Base-by-base conservation (phyloP, 2,797 vertebrate genomes). In the Fratercula arctica region DNA sequence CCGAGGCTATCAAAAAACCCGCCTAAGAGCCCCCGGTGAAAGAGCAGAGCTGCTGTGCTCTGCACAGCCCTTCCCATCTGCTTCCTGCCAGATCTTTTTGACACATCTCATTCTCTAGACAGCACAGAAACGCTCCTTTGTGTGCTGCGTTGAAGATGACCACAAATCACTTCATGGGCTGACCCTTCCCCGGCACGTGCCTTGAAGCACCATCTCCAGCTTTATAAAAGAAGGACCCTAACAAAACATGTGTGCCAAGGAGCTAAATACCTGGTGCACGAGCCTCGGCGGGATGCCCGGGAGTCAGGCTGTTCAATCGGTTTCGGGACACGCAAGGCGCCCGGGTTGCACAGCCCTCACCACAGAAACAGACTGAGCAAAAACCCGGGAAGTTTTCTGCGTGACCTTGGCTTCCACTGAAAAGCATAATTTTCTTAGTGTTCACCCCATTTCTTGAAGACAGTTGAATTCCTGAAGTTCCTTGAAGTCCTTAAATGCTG, bases 201-300 rank as follows among this genome's bases (percentile, higher is more conserved):
- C 90, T 63, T 11, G 17, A 10, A 69, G 63, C 70, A 41, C 50
- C 10, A 11, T 8, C 78, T 46, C 64, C 48, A n/a, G 85, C 66
- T 21, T 75, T 11, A 6, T 1, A 4, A 31, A 51, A 70, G 12
- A 26, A 39, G 48, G 39, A 33, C 14, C 26, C 33, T 2, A 7
- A 16, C 1, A 16, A 15, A 53, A 39, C 1, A 0, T 0, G 24
- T 3, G n/a, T 11, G 68, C 74, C 4, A 3, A 31, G 54, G 37
- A 85, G 50, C n/a, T 25, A 11, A 7, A 10, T 1, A 45, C n/a
- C 81, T 12, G 60, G 46, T 24, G 39, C 19, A 17, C 1, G 2
- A 51, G 51, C 16, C 35, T 20, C 39, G 4, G 43, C 1, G 2
- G 50, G 60, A 45, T 13, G 20, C 45, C 51, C 1, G 0, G 57